Percentiles rank a stretch among this genome's conserved stretches.
Conservation (phyloP, 2,888 invertebrate genomes). For the Cheilosia soror region DNA sequence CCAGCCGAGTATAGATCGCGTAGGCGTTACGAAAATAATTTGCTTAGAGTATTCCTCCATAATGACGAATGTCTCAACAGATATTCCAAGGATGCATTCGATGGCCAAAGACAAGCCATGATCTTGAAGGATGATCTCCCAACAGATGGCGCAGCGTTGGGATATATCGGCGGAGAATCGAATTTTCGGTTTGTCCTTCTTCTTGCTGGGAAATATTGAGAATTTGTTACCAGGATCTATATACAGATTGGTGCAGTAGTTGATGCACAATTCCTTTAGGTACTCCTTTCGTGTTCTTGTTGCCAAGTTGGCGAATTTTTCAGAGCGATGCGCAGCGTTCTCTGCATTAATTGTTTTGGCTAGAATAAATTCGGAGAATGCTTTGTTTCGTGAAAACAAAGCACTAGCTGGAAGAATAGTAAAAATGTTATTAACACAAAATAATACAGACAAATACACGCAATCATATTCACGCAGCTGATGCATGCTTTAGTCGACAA, state of each 20-base stretch:
- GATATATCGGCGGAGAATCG: conserved; percentile 89
- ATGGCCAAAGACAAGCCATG: conserved; percentile 87
- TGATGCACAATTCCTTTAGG: conserved; percentile 95
- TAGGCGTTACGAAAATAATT: conserved; percentile 93
- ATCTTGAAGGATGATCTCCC: conserved; percentile 91
- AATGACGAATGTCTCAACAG: conserved; percentile 93
- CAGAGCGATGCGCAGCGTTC: conserved; percentile 97
- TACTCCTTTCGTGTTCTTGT: conserved; percentile 97
- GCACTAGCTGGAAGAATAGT: conserved; percentile 86
- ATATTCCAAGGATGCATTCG: conserved; percentile 93
- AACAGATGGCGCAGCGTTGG: conserved; percentile 91
- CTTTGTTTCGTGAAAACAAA: conserved; percentile 93
- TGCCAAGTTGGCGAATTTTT: conserved; percentile 98
- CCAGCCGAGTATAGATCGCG: conserved; percentile 89
- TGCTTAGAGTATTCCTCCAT: conserved; percentile 93
- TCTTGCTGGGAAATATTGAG: conserved; percentile 89
- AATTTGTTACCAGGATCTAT: conserved; percentile 94
- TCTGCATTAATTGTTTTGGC: conserved; percentile 99
- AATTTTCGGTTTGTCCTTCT: conserved; percentile 91
- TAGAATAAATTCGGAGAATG: conserved; percentile 97
- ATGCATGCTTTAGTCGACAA: too few relatives aligned
- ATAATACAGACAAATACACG: background rate
- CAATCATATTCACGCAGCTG: background rate
- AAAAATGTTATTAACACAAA: background rate
- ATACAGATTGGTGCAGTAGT: conserved; percentile 91